phyloP scores from a whole-genome alignment of 2,888 invertebrate genomes.

The Archips xylosteana region DNA sequence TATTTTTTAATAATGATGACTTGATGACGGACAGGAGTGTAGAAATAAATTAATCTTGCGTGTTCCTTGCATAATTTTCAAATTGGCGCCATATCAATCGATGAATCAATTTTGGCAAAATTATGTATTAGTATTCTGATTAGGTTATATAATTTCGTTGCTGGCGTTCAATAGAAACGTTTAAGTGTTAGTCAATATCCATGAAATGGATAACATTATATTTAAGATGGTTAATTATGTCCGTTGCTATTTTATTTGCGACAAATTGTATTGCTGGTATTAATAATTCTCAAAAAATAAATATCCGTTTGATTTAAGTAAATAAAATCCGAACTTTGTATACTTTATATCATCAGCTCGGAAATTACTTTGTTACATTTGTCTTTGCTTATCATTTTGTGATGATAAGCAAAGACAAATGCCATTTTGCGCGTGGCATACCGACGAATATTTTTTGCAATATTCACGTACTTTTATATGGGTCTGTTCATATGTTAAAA shows the following conservation, averaged over 20 bases:
- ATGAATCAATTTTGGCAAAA: constrained; percentile 51
- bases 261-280: constrained; percentile 7
- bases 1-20: constrained; percentile 18
- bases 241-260: constrained; percentile 23
- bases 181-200: constrained; percentile 65
- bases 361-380: background rate
- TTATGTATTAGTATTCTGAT: constrained; percentile 50
- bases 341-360: background rate
- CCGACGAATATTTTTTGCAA: background rate
- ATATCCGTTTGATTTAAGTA: constrained; percentile 19
- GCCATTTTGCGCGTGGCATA: background rate
- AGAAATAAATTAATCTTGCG: constrained; percentile 37
- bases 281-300: constrained; percentile 16
- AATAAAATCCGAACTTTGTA: background rate
- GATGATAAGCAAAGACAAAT: too few relatives aligned
- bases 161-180: constrained; percentile 53
- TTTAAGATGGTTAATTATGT: constrained; percentile 60
- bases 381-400: constrained; percentile 21
- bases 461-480: background rate
- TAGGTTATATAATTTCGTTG: constrained; percentile 56
- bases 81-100: constrained; percentile 59
- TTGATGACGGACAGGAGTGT: background rate
- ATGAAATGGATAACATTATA: constrained; percentile 71
- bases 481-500: background rate
- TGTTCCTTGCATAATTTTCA: constrained; percentile 37